These are phyloP conservation scores for Scylla paramamosain DNA, from an alignment of 1,140 invertebrate genomes.

Conservation along the genomic window DNA sequence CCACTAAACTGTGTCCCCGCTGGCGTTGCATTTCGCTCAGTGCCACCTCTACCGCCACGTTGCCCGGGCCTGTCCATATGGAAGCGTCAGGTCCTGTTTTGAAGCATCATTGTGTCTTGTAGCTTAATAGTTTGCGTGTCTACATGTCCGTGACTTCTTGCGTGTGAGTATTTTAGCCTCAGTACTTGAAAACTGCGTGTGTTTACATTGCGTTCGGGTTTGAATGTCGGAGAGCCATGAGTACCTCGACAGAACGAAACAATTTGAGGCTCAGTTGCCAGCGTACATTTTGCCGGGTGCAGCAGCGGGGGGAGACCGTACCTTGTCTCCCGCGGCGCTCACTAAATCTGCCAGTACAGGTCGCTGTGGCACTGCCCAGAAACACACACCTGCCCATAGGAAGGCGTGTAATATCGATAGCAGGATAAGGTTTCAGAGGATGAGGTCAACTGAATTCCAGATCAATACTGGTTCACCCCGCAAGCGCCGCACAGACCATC, in stretches of 20 bases:
- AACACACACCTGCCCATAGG: neutral
- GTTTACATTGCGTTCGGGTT: neutral
- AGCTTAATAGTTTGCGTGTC: neutral
- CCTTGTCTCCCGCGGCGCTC: neutral
- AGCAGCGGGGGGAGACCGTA: neutral
- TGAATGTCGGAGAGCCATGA: neutral
- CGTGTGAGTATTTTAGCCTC: neutral
- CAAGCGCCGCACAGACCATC: conserved; percentile 24
- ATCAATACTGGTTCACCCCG: conserved; percentile 45
- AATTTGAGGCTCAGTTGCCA: conserved; percentile 55
- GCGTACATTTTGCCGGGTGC: neutral
- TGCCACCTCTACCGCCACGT: neutral
- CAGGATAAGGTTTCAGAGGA: conserved; percentile 17
- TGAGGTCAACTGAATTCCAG: neutral
- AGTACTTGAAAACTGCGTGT: neutral
- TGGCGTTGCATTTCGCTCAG: neutral
- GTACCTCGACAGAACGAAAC: conserved; percentile 41
- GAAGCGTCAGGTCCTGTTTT: neutral
- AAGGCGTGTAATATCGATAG: neutral
- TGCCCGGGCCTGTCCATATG: neutral
- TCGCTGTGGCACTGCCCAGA: neutral
- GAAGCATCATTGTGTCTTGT: neutral
- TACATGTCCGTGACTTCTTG: neutral
- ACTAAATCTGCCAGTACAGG: neutral
- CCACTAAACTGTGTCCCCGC: conserved; percentile 34